These are phyloP conservation scores for Coboldia fuscipes DNA, from an alignment of 1,140 invertebrate species.

Conservation along the genomic window DNA sequence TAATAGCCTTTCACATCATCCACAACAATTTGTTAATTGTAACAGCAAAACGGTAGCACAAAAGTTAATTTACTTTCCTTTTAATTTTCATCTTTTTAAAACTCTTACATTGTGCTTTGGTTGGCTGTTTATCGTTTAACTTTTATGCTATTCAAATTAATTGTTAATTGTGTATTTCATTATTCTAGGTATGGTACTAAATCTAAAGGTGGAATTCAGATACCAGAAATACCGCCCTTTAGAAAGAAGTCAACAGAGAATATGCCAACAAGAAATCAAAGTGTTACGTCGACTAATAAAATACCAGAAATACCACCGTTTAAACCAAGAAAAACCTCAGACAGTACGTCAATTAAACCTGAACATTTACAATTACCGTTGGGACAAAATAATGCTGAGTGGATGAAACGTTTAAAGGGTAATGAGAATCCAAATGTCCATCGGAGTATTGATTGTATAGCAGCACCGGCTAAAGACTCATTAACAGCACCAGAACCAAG, in stretches of 20 bases:
- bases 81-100: too few relatives aligned
- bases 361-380: conserved; percentile 10
- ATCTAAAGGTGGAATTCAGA: too few relatives aligned
- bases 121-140: too few relatives aligned
- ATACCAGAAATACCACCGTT: conserved; percentile 28
- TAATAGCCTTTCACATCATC: too few relatives aligned
- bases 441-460: conserved; percentile 44
- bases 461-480: conserved; percentile 22
- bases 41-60: too few relatives aligned
- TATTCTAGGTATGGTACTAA: too few relatives aligned
- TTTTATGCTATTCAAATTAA: too few relatives aligned
- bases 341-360: neutral
- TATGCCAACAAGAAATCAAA: conserved; percentile 12
- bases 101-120: too few relatives aligned
- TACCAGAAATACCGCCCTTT: conserved; percentile 29
- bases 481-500: neutral
- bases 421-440: conserved; percentile 29
- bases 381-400: conserved; percentile 38
- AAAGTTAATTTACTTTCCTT: too few relatives aligned
- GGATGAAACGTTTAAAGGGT: conserved; percentile 32
- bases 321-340: conserved; percentile 23
- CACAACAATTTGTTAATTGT: too few relatives aligned
- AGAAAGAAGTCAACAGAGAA: conserved; percentile 19
- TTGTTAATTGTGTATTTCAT: too few relatives aligned
- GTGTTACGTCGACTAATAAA: conserved; percentile 14